Base-by-base conservation (phyloP, 2,888 invertebrate genomes). In the Odontothrips loti region DNA sequence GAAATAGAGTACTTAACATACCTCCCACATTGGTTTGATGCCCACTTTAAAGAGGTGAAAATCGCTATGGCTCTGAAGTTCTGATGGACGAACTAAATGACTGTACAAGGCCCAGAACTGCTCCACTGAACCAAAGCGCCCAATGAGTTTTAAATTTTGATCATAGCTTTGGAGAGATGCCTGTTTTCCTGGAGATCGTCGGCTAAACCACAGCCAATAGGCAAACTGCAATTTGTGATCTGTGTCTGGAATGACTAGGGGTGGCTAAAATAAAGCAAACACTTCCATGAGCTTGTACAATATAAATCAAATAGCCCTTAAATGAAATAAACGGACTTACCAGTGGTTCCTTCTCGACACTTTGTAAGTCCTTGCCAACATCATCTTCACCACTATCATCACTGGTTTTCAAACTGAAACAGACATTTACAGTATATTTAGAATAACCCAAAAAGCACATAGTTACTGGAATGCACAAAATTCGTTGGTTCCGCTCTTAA, bases 1-100 rank as follows among this genome's bases (percentile, higher is more conserved):
- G n/a, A 47, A 63, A 80, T 11, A 23, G 29, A 68, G n/a, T 80
- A 80, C 81, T 80, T 75, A 0, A 85, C 87, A 85, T 85, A 91
- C 92, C 88, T 99, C 99, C 99, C 99, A 99, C 95, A 99, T 98
- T 34, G 99, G 99, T 88, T 97, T 96, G 86, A 99, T 98, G 84
- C 98, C 99, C 85, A 97, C 92, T 90, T 99, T 99, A 89, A 99
- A 99, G 83, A 99, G 91, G 88, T 98, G 98, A 86, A 98, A 93
- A 89, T 99, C 98, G 86, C 96, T 92, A 86, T 96, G 96, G 27
- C 96, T 94, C 79, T 94, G 93, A 85, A 99, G 90, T 86, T 98
- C 96, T 82, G 94, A 93, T 80, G 98, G 96, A 85, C 97, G 92
- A 84, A 94, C 92, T 86, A 98, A 90, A 89, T 98, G 97, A 87